A percentile compares a stretch with the other conserved stretches of the same genome.
Conservation (phyloP, 2,888 invertebrate genomes). For the Xanthostigma xanthostigma region DNA sequence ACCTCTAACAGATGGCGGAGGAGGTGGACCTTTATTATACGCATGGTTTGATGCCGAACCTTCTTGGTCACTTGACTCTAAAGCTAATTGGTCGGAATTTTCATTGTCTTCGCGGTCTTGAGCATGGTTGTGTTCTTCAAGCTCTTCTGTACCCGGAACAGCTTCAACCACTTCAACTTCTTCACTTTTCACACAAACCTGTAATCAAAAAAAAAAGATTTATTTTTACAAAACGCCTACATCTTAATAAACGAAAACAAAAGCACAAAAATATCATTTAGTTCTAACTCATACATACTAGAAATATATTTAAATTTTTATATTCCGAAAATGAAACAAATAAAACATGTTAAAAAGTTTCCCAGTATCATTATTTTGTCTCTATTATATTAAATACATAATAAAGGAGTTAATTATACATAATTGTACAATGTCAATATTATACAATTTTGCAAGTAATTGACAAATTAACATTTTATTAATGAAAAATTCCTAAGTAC, state of each 20-base stretch:
- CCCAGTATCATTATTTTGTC: too few species aligned
- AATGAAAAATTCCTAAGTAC: slow-evolving; percentile 4
- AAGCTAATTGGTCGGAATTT: slow-evolving; percentile 50
- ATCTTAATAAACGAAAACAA: too few species aligned
- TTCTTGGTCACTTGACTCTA: slow-evolving; percentile 55
- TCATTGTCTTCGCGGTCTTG: slow-evolving; percentile 40
- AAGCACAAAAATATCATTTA: too few species aligned
- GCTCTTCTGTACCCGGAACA: slow-evolving; percentile 34
- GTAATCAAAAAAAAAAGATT: background rate
- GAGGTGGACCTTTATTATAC: slow-evolving; percentile 32
- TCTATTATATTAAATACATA: too few species aligned
- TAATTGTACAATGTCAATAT: too few species aligned
- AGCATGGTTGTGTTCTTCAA: slow-evolving; percentile 30
- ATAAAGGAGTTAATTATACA: too few species aligned
- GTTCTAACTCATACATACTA: too few species aligned
- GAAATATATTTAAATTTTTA: too few species aligned
- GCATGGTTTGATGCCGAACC: slow-evolving; percentile 32
- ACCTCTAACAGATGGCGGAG: slow-evolving; percentile 18
- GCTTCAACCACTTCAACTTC: slow-evolving; percentile 52
- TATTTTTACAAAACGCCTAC: background rate
- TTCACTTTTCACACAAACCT: slow-evolving; percentile 23
- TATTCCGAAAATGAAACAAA: too few species aligned
- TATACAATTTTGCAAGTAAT: too few species aligned
- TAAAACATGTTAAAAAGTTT: too few species aligned
- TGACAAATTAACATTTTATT: too few species aligned